A percentile compares a stretch with the other conserved stretches of the same genome.
Evolutionary conservation across 2,113 vertebrate genomes (phyloP).

Genomic region (Cochlearius cochlearius): DNA sequence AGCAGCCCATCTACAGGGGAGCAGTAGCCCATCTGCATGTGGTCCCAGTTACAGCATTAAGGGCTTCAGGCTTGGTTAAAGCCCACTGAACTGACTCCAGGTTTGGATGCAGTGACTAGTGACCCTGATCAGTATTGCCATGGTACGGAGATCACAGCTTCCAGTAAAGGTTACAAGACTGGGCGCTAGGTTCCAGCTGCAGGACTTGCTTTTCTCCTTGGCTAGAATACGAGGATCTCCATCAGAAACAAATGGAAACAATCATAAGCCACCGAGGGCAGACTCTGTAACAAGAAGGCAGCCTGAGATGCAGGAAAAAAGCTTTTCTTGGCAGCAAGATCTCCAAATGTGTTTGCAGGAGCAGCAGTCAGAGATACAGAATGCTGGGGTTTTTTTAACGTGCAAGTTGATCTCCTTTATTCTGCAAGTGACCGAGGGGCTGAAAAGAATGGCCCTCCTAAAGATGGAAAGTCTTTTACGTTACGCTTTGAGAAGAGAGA

Average conservation of each 20-base stretch:
- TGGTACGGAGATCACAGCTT: background rate
- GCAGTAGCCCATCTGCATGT: background rate
- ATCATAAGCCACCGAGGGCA: background rate
- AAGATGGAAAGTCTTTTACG: background rate
- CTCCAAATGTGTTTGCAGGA: background rate
- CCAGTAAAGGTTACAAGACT: background rate
- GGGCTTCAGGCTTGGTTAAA: background rate
- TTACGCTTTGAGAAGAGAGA: background rate
- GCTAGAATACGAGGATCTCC: background rate
- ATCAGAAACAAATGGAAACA: background rate
- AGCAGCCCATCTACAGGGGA: background rate
- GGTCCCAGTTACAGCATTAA: background rate
- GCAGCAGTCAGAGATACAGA: background rate
- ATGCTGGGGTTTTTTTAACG: background rate
- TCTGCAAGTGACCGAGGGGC: background rate
- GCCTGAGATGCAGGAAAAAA: background rate
- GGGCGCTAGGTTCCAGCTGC: background rate
- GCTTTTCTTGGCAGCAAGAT: background rate
- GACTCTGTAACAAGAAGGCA: background rate
- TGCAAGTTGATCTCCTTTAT: background rate
- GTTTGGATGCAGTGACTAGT: background rate
- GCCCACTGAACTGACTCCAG: background rate
- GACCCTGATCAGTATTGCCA: fast-evolving
- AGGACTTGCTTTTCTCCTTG: background rate
- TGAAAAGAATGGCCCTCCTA: background rate